Conservation (phyloP, 2,888 invertebrate genomes). For the Amphimallon solstitiale region DNA sequence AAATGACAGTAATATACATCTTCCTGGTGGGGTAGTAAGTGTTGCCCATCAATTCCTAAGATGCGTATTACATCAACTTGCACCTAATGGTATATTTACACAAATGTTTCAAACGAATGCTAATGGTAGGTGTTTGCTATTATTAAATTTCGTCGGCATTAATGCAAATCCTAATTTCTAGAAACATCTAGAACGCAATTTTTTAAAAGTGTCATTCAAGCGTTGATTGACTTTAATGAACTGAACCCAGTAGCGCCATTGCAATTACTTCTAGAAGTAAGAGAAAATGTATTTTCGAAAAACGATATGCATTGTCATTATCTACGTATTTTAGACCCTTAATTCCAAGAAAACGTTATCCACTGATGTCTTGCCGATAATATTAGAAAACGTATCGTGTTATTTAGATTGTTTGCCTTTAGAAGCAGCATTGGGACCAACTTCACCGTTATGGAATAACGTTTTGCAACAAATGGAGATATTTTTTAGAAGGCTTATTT, state of each 20-base stretch:
- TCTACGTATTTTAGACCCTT: slow-evolving; percentile 68
- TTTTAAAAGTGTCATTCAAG: slow-evolving; percentile 93
- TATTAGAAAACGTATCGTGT: slow-evolving; percentile 90
- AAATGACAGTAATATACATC: slow-evolving; percentile 83
- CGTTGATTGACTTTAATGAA: slow-evolving; percentile 95
- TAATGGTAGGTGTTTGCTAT: slow-evolving; percentile 70
- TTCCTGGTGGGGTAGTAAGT: slow-evolving; percentile 94
- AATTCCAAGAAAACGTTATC: slow-evolving; percentile 82
- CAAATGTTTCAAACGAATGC: slow-evolving; percentile 94
- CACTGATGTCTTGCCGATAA: slow-evolving; percentile 76
- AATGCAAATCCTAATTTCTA: neutral
- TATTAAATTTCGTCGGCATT: neutral
- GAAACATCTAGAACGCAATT: slow-evolving; percentile 75
- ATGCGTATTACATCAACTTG: slow-evolving; percentile 95
- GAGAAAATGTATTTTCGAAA: slow-evolving; percentile 6
- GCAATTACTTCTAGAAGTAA: slow-evolving; percentile 86
- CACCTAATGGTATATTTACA: slow-evolving; percentile 95
- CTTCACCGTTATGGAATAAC: slow-evolving; percentile 79
- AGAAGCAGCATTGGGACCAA: slow-evolving; percentile 76
- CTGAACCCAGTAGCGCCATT: slow-evolving; percentile 94
- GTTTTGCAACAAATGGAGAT: slow-evolving; percentile 88
- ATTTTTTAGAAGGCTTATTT: slow-evolving; percentile 81
- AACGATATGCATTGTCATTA: slow-evolving; percentile 34
- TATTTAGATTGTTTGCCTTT: slow-evolving; percentile 93
- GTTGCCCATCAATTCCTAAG: slow-evolving; percentile 97